Evolutionary conservation across 2,888 invertebrate species (phyloP).

Genomic region (Orthosia incerta): DNA sequence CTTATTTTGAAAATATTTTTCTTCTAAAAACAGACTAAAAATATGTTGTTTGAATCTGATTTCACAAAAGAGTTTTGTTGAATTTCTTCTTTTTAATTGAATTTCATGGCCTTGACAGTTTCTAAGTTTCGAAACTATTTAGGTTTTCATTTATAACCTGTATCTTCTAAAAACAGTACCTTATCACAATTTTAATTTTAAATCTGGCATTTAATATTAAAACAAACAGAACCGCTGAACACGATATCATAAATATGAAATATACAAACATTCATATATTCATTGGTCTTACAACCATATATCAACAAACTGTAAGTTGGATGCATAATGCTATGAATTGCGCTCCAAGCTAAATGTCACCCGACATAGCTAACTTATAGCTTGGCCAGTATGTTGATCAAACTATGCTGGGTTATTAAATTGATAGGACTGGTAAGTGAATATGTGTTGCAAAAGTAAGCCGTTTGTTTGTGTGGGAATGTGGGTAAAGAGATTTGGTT

Average conservation of each 20-base stretch:
- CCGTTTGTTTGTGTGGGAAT: conserved; percentile 40
- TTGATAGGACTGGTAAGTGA: conserved; percentile 54
- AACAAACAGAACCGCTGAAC: conserved; percentile 6
- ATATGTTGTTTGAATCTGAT: too few relatives aligned
- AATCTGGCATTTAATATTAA: not conserved
- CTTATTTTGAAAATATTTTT: too few relatives aligned
- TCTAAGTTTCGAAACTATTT: too few relatives aligned
- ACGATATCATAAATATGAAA: conserved; percentile 56
- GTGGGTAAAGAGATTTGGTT: conserved; percentile 1
- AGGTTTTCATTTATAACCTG: too few relatives aligned
- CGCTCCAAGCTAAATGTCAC: conserved; percentile 42
- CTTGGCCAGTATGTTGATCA: conserved; percentile 64
- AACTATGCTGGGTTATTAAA: conserved; percentile 52
- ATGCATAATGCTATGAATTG: conserved; percentile 58
- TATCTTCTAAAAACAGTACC: too few relatives aligned
- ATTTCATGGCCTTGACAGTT: too few relatives aligned
- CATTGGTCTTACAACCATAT: conserved; percentile 57
- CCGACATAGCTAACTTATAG: conserved; percentile 52
- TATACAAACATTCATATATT: conserved; percentile 65
- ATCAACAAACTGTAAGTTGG: conserved; percentile 53
- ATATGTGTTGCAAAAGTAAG: conserved; percentile 51
- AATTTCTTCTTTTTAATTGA: too few relatives aligned
- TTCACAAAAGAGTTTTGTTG: too few relatives aligned
- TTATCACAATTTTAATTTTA: too few relatives aligned
- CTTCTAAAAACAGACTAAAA: too few relatives aligned